Conservation (phyloP, 2,113 vertebrate genomes). For the Callocephalon fimbriatum region DNA sequence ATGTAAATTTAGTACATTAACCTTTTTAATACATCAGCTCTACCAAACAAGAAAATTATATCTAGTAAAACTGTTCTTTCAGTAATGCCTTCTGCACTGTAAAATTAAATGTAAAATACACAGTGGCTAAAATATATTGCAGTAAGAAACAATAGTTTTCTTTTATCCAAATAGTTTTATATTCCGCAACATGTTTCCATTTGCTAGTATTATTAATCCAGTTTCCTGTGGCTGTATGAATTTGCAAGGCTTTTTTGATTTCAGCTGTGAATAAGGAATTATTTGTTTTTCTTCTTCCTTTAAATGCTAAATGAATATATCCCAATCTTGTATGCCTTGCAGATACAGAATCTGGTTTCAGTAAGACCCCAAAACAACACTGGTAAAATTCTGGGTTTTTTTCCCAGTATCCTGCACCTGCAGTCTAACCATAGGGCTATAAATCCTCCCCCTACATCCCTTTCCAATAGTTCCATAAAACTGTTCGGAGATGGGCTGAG, state of each 20-base stretch:
- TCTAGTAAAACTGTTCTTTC: not conserved
- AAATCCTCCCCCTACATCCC: not conserved
- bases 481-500: not conserved
- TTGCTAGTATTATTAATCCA: not conserved
- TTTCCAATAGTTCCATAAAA: not conserved
- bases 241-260: not conserved
- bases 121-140: not conserved
- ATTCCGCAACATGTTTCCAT: not conserved
- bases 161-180: not conserved
- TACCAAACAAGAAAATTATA: conserved; percentile 27
- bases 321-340: not conserved
- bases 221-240: not conserved
- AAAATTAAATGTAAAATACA: conserved; percentile 27
- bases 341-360: not conserved
- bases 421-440: not conserved
- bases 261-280: not conserved
- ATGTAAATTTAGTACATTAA: conserved; percentile 6
- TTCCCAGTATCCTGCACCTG: not conserved
- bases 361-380: not conserved
- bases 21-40: conserved; percentile 27
- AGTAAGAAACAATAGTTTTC: not conserved
- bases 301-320: not conserved
- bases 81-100: not conserved
- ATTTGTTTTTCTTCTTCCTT: not conserved
- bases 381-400: not conserved